phyloP scores from a whole-genome alignment of 2,888 invertebrate species.

The Mimumesa dahlbomi region DNA sequence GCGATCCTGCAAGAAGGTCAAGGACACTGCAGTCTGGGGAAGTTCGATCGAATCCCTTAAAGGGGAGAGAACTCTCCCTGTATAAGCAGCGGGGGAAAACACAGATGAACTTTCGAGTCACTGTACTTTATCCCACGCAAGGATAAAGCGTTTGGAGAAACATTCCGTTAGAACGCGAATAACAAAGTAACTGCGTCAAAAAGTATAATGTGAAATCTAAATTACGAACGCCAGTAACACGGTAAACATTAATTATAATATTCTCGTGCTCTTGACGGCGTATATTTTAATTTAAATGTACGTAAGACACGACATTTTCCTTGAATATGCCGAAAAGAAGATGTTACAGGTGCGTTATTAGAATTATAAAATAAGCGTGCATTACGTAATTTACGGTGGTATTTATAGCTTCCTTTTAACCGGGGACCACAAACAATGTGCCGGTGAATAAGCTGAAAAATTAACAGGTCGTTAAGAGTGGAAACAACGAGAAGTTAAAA shows the following conservation, averaged over 20 bases:
- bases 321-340: not conserved
- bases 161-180: no score
- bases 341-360: no score
- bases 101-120: constrained; percentile 1
- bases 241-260: no score
- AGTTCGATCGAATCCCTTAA: constrained; percentile 58
- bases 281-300: no score
- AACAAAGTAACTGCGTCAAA: no score
- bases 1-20: constrained; percentile 49
- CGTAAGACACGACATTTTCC: no score
- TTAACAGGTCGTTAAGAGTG: constrained; percentile 43
- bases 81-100: constrained; percentile 7
- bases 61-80: constrained; percentile 47
- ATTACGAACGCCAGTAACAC: no score
- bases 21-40: constrained; percentile 46
- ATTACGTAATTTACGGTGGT: not conserved
- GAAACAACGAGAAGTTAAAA: constrained; percentile 39
- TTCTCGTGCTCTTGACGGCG: no score
- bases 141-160: not conserved
- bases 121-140: not conserved
- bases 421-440: not conserved
- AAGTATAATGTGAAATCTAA: no score
- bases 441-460: constrained; percentile 5
- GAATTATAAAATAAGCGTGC: no score
- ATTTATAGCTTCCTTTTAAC: not conserved